phyloP scores from a whole-genome alignment of 2,113 vertebrate species.

The Anarhynchus alexandrinus region DNA sequence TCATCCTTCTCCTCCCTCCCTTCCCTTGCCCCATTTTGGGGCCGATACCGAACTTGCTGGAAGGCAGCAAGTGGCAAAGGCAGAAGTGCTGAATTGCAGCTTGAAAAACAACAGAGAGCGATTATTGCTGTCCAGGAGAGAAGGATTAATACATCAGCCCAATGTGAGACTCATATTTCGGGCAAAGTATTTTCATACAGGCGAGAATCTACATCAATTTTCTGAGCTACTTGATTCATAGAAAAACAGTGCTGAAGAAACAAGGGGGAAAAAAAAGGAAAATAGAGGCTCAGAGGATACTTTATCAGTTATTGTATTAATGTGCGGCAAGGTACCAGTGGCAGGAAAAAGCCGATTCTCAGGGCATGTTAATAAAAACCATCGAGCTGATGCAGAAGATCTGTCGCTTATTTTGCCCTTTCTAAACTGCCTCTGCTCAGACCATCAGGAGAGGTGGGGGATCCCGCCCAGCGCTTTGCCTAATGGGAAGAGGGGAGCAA shows the following conservation, averaged over 20 bases:
- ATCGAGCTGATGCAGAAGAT: neutral
- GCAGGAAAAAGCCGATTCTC: neutral
- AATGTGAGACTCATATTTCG: neutral
- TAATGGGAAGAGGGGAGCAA: neutral
- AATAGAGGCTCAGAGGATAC: neutral
- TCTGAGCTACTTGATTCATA: neutral
- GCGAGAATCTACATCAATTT: neutral
- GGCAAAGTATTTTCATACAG: constrained; percentile 4
- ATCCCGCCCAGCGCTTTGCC: neutral
- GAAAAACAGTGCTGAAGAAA: neutral
- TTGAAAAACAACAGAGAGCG: neutral
- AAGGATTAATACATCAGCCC: constrained; percentile 39
- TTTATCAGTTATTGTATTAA: neutral
- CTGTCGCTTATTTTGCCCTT: neutral
- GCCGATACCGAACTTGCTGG: neutral
- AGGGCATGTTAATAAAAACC: neutral
- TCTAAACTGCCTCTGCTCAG: neutral
- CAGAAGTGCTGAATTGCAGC: constrained; percentile 28
- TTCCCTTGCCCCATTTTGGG: neutral
- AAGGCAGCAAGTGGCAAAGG: neutral
- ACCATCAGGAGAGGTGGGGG: neutral
- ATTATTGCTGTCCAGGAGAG: constrained; percentile 35
- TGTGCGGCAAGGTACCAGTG: neutral
- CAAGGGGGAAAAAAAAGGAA: neutral
- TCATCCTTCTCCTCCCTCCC: neutral